Base-by-base conservation (phyloP, 2,113 vertebrate genomes). In the Progne subis region DNA sequence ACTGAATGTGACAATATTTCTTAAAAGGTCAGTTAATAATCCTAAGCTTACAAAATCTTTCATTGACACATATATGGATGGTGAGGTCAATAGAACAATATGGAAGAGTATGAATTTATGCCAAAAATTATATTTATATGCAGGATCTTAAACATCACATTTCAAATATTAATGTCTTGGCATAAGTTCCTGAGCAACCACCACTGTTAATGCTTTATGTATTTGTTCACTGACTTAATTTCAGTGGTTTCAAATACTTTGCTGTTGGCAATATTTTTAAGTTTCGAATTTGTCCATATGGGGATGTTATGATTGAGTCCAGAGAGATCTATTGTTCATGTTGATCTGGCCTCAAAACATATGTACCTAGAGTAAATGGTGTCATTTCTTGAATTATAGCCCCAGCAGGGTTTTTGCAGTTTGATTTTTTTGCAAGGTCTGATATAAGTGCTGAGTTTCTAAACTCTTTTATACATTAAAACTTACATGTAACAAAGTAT, bases 171-270 rank as follows among this genome's bases (percentile, higher is more conserved):
- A 96, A 82, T 96, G 57, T 37, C 69, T 88, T 95, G 90, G 63
- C 95, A 78, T 85, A 56, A 94, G 39, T 43, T 84, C 53, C 64
- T 85, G 70, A 95, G 67, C 34, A 93, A 44, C 29, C 32, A 24
- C 67, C 76, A 43, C 72, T 86, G 81, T 49, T 88, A 69, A 93
- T 97, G 53, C 67, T 88, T 94, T 21, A 92, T 95, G 34, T 88
- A 75, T 95, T 96, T 94, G 80, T 92, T 94, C 75, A 87, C 88
- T 87, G 80, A 92, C 43, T 90, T 70, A 75, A 86, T 96, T 96
- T 93, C 90, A 94, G 88, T 95, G 53, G 34, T 94, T 94, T 88
- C 92, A 92, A 94, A 74, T 85, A 41, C 75, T 80, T 96, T 55
- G 75, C 91, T 37, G 14, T 90, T 90, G 96, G 89, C 75, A 86